phyloP scores from a whole-genome alignment of 2,888 invertebrate genomes.

The Drosophila mulleri region DNA sequence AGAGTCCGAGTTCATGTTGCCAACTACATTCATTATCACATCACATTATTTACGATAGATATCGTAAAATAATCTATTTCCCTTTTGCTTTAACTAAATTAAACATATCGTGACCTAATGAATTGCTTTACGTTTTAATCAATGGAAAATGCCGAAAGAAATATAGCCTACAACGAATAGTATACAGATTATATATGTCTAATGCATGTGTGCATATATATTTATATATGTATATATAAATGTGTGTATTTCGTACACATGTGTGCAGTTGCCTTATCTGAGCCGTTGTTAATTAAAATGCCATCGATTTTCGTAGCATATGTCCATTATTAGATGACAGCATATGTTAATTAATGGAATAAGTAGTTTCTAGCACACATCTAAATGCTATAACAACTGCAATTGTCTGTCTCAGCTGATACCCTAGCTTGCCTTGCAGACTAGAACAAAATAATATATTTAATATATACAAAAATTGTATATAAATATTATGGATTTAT shows the following conservation, averaged over 20 bases:
- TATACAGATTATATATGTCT: background rate
- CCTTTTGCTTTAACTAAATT: background rate
- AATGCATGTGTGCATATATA: background rate
- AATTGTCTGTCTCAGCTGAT: background rate
- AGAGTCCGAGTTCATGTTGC: constrained; percentile 1
- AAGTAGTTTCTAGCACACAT: constrained; percentile 7
- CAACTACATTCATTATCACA: constrained; percentile 14
- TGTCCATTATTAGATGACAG: constrained; percentile 43
- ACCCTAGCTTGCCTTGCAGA: background rate
- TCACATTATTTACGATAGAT: constrained; percentile 5
- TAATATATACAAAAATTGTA: too few species aligned
- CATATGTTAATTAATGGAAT: constrained; percentile 55
- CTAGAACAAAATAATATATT: too few species aligned
- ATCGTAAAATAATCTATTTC: constrained; percentile 21
- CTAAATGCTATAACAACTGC: constrained; percentile 10
- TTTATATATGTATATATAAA: background rate
- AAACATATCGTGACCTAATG: constrained; percentile 14
- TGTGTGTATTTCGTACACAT: background rate
- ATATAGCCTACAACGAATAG: background rate
- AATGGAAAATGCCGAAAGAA: constrained; percentile 11
- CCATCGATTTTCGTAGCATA: constrained; percentile 47
- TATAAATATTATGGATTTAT: too few species aligned
- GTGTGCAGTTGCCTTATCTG: constrained; percentile 31
- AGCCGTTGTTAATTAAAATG: constrained; percentile 49
- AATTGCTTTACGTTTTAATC: constrained; percentile 22